Evolutionary conservation across 2,797 vertebrate genomes (phyloP), one percentile per base, ranked within the genome.

Genomic region (Sebastes baramenuke): DNA sequence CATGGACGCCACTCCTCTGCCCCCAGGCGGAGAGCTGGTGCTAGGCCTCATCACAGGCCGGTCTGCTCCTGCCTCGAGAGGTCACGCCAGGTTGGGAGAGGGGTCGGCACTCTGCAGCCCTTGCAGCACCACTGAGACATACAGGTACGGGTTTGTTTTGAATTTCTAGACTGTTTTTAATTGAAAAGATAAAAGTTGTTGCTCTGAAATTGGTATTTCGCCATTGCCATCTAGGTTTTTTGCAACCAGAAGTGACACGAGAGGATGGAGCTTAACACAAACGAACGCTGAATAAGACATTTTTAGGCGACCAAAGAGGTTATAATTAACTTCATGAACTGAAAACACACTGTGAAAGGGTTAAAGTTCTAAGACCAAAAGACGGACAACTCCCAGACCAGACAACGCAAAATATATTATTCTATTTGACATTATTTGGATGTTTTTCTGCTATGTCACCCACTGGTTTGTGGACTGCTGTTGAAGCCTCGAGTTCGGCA

Each of bases 81-180:
- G 80, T 77, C 70, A 73, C 61, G 18, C 64, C 32, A 83, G 72
- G 70, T 25, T 89, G 67, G 73, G 65, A 49, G 89, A 88, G 13
- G 78, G 73, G 52, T 80, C 83, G n/a, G 77, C 82, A 6, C 94
- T 97, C 24, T 96, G 96, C 81, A 98, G 97, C 84, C 97, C 97
- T 18, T 98, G 97, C 87, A 98, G 97, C 91, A 97, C 97, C 25
- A 97, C 97, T 7, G 97, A 98, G 85, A 91, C 90, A 4, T 94
- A 89, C 89, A 93, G 92, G 93, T 94, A 86, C 2, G 13, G 0
- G 18, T 78, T 25, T 71, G 49, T 1, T 75, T 14, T 79, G 4
- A 14, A 36, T 72, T 67, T 34, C 1, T 67, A 1, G 1, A 59
- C 49, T 29, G 1, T 54, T 69, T 65, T 58, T 32, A 68, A 13